These are phyloP conservation scores for Leontocebus nigricollis DNA, from an alignment of 2,797 vertebrate species.

Conservation along the genomic window DNA sequence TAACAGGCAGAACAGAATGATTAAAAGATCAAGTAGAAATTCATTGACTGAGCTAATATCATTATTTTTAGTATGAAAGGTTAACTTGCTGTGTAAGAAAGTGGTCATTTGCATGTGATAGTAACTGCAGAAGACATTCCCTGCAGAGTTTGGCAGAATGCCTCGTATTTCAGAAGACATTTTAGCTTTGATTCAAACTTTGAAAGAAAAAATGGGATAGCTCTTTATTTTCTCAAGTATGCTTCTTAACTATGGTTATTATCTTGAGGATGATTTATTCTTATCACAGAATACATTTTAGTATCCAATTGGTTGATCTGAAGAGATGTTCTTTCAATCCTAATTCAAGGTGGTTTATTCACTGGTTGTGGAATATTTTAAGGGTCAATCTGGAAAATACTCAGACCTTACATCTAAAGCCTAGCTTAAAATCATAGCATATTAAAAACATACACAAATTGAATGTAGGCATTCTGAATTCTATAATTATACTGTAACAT, in stretches of 20 bases:
- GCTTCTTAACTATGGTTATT: neutral
- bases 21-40: conserved; percentile 24
- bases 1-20: neutral
- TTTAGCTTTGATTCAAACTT: conserved; percentile 36
- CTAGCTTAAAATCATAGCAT: neutral
- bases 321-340: neutral
- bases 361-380: neutral
- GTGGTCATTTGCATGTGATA: neutral
- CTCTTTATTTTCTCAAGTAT: neutral
- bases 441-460: neutral
- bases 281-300: neutral
- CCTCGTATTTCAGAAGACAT: conserved; percentile 42
- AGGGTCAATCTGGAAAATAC: neutral
- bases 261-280: neutral
- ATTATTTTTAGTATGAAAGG: conserved; percentile 60
- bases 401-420: neutral
- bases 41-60: conserved; percentile 17
- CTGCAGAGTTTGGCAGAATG: neutral
- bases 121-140: conserved; percentile 15
- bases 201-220: neutral
- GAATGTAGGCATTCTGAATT: neutral
- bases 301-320: neutral
- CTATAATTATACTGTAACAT: neutral
- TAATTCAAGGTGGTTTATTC: neutral
- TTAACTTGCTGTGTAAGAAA: conserved; percentile 1